Evolutionary conservation across 2,888 invertebrate species (phyloP).

Genomic region (Aradus depressus): DNA sequence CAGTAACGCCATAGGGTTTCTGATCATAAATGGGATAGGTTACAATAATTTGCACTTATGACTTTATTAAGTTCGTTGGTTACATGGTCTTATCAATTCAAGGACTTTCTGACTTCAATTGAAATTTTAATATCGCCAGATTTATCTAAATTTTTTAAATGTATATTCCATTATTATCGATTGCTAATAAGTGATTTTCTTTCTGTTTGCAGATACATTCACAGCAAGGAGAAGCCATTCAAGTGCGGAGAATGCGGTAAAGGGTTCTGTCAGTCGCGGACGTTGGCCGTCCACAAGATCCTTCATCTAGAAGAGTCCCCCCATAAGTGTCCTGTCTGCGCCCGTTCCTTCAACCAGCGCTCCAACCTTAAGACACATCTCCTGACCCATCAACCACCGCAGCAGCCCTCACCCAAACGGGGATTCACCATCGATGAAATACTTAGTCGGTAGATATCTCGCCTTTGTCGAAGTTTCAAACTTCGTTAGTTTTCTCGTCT

Average conservation of each 20-base stretch:
- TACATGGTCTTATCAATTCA: too few relatives aligned
- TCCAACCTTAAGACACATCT: constrained; percentile 86
- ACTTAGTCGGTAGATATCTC: constrained; percentile 50
- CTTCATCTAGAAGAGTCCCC: constrained; percentile 90
- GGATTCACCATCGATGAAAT: constrained; percentile 84
- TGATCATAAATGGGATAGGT: too few relatives aligned
- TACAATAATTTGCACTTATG: too few relatives aligned
- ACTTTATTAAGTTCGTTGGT: too few relatives aligned
- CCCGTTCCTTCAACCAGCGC: constrained; percentile 82
- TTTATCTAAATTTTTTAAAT: constrained; percentile 7
- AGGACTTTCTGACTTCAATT: too few relatives aligned
- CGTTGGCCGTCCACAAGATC: constrained; percentile 88
- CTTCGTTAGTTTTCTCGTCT: too few relatives aligned
- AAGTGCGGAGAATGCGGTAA: constrained; percentile 94
- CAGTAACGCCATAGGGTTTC: too few relatives aligned
- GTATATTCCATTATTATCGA: background rate
- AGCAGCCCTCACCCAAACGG: constrained; percentile 38
- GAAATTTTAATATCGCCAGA: too few relatives aligned
- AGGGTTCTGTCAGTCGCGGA: constrained; percentile 94
- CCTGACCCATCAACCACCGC: constrained; percentile 63
- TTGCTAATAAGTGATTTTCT: constrained; percentile 24
- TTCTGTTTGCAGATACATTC: constrained; percentile 69
- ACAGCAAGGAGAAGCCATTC: constrained; percentile 96
- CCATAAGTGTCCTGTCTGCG: constrained; percentile 86
- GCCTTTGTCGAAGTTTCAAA: too few relatives aligned